Evolutionary conservation across 1,140 invertebrate genomes (phyloP), one percentile per base, ranked within the genome.

Genomic region (Gonatopus flavifemur): DNA sequence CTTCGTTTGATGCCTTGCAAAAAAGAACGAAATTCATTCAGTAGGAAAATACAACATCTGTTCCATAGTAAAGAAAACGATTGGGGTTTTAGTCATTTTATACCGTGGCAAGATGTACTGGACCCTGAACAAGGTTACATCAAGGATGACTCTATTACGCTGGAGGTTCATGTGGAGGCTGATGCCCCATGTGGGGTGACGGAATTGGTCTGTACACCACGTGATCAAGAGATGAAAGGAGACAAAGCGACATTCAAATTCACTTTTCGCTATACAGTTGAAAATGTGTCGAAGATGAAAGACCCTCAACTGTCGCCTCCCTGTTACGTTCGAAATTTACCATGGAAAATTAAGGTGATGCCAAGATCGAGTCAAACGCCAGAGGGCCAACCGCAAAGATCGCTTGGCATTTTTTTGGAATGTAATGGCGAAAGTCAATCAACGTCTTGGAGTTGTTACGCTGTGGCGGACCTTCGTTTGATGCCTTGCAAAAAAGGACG

Each of bases 301-400:
- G 92, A 95, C 57, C 90, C 90, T 12, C 83, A 89, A 38, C 75
- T 97, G 7, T 97, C 94, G 39, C 89, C 89, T 30, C 86, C 94
- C 13, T 94, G 91, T 61, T 95, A 90, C 78, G 92, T 97, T 0
- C 82, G 94, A 28, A 97, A 97, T 81, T 80, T 98, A 60, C 94
- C 95, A 43, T 98, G 94, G 94, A 96, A 96, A 81, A 98, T 98
- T 28, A 98, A 98, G 95, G 91, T 96, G 1, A 98, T 98, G 93
- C 94, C 92, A 4, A 80, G 94, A 12, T 84, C 82, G 28, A 86
- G 84, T 69, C 80, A 86, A 64, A 81, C 83, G 50, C 81, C 83
- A 55, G 87, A 89, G 37, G 83, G 86, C 44, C 81, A 84, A 59
- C 82, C 82, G 49, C 85, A 86, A 66, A 85, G 86, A 63, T 90